Conservation (phyloP, 2,888 invertebrate genomes). For the Brenthis ino region DNA sequence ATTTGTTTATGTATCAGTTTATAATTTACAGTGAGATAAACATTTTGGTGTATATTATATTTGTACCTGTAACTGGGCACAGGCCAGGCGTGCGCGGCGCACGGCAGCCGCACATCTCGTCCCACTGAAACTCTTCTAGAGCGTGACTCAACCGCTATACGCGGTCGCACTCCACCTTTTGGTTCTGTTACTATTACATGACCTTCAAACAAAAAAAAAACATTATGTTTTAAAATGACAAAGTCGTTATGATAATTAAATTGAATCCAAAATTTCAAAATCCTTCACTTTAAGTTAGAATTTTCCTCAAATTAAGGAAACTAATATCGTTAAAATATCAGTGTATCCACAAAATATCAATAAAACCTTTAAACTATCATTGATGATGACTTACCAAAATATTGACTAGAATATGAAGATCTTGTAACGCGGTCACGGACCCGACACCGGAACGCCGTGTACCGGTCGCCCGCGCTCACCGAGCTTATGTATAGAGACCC, state of each 20-base stretch:
- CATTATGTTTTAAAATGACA: neutral
- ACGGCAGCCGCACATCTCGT: conserved; percentile 88
- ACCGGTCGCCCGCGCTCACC: conserved; percentile 89
- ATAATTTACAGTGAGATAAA: too few relatives aligned
- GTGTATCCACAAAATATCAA: neutral
- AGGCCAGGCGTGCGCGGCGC: conserved; percentile 91
- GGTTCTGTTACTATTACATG: conserved; percentile 88
- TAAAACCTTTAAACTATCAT: neutral
- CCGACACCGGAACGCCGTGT: conserved; percentile 90
- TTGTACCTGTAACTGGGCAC: conserved; percentile 89
- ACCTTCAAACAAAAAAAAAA: conserved; percentile 62
- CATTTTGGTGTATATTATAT: too few relatives aligned
- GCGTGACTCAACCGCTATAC: conserved; percentile 87
- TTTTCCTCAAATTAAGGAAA: neutral
- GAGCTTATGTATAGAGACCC: conserved; percentile 93
- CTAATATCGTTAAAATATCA: neutral
- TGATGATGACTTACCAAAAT: conserved; percentile 82
- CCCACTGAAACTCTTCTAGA: conserved; percentile 86
- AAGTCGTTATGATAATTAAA: too few relatives aligned
- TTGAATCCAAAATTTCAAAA: too few relatives aligned
- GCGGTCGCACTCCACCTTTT: conserved; percentile 88
- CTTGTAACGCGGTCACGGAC: conserved; percentile 91
- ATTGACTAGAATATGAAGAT: conserved; percentile 85
- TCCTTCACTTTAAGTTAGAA: too few relatives aligned
- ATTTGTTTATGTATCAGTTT: too few relatives aligned